Percentiles rank a stretch among this genome's conserved stretches.
Evolutionary conservation across 53 echinoderm and acorn worm species (phyloP).

Genomic region (Glandiceps talaboti): DNA sequence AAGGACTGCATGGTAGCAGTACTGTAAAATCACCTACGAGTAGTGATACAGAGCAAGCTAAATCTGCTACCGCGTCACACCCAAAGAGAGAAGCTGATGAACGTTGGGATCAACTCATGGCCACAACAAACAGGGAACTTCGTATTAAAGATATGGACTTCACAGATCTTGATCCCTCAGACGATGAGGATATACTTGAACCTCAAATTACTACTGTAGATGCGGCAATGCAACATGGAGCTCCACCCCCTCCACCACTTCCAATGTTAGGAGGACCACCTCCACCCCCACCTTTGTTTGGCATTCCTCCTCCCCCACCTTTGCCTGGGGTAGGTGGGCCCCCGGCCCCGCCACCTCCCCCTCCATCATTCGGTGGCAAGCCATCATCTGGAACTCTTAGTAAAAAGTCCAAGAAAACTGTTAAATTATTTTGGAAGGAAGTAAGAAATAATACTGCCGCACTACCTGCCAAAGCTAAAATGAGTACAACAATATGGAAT

Average conservation of each 20-base stretch:
- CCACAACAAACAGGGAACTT: constrained; percentile 67
- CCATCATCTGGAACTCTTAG: constrained; percentile 2
- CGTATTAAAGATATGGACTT: constrained; percentile 82
- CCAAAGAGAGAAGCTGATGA: constrained; percentile 22
- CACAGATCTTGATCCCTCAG: constrained; percentile 46
- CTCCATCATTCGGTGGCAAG: constrained; percentile 21
- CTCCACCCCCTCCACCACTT: constrained; percentile 35
- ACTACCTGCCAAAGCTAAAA: constrained; percentile 36
- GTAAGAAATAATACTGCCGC: constrained; percentile 42
- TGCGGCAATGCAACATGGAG: constrained; percentile 4
- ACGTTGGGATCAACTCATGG: constrained; percentile 37
- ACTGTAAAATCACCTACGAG: constrained; percentile 14
- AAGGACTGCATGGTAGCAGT: constrained; percentile 25
- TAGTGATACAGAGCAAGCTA: background rate
- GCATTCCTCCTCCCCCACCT: constrained; percentile 22
- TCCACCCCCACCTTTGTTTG: constrained; percentile 19
- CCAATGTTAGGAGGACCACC: constrained; percentile 26
- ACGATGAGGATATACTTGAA: constrained; percentile 62
- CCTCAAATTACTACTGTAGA: constrained; percentile 13
- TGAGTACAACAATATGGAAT: constrained; percentile 72
- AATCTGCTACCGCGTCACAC: constrained; percentile 8
- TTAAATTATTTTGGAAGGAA: constrained; percentile 91
- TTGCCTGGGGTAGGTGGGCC: constrained; percentile 17
- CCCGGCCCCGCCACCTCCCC: constrained; percentile 41
- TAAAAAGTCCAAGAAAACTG: constrained; percentile 87